Evolutionary conservation across 2,113 vertebrate species (phyloP).

Genomic region (Microcebus ravelobensis): DNA sequence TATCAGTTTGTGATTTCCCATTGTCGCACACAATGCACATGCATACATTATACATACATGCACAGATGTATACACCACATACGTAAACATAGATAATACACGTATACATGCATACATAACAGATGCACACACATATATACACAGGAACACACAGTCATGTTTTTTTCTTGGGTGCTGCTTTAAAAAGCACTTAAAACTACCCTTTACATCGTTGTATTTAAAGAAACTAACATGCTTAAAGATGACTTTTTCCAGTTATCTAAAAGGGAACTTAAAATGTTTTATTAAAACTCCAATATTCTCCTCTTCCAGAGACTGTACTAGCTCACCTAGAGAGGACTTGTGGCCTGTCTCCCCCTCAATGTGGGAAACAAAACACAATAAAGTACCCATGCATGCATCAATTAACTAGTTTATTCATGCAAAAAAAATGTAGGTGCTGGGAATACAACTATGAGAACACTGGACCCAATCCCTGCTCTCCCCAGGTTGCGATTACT

Average conservation of each 20-base stretch:
- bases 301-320: neutral
- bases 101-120: neutral
- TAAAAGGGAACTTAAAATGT: constrained; percentile 4
- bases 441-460: constrained; percentile 46
- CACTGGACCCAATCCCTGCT: neutral
- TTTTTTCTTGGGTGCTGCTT: neutral
- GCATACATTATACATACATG: neutral
- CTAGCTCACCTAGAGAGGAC: neutral
- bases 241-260: neutral
- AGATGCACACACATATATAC: neutral
- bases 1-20: constrained; percentile 16
- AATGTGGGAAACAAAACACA: neutral
- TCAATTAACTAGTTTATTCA: constrained; percentile 62
- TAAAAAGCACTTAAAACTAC: constrained; percentile 27
- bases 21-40: neutral
- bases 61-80: neutral
- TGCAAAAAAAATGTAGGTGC: constrained; percentile 41
- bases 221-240: neutral
- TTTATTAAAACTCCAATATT: neutral
- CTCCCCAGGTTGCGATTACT: neutral
- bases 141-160: neutral
- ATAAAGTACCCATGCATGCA: neutral
- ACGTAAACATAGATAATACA: neutral
- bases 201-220: neutral
- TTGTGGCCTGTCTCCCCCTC: neutral